Evolutionary conservation across 35 echinoderm and acorn worm species (phyloP).

Genomic region (Heliocidaris erythrogramma): DNA sequence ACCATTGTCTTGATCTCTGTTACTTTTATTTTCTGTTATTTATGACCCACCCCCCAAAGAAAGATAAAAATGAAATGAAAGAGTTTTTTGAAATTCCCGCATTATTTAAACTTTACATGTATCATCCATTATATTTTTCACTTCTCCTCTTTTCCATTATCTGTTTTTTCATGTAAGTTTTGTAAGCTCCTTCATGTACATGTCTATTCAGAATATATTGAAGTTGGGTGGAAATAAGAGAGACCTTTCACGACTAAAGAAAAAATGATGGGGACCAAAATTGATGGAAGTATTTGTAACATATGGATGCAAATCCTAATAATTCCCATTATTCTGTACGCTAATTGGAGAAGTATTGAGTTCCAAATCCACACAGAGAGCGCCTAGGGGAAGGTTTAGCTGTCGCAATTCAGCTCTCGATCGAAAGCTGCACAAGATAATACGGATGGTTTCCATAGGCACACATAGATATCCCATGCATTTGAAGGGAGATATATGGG

Average conservation of each 20-base stretch:
- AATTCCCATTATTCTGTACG: conserved; percentile 53
- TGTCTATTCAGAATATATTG: neutral
- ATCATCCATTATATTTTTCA: too few relatives aligned
- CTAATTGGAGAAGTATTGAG: conserved; percentile 55
- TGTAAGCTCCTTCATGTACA: neutral
- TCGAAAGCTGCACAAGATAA: neutral
- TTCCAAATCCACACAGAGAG: conserved; percentile 36
- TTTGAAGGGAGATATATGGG: neutral
- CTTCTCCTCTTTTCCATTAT: neutral
- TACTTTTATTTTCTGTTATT: too few relatives aligned
- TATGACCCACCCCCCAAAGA: too few relatives aligned
- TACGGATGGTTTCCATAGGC: neutral
- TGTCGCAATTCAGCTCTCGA: conserved; percentile 15
- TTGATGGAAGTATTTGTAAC: conserved; percentile 55
- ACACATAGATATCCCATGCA: conserved; percentile 1
- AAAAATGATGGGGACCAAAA: neutral
- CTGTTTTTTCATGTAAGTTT: neutral
- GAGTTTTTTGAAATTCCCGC: too few relatives aligned
- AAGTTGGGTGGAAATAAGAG: neutral
- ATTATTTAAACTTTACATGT: too few relatives aligned
- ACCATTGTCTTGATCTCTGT: neutral
- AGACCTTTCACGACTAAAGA: neutral
- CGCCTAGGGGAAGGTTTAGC: conserved; percentile 47
- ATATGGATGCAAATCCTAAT: conserved; percentile 54
- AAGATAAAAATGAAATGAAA: too few relatives aligned